A percentile compares a stretch with the other conserved stretches of the same genome.
Evolutionary conservation across 2,888 invertebrate species (phyloP).

Genomic region (Meganola albula): DNA sequence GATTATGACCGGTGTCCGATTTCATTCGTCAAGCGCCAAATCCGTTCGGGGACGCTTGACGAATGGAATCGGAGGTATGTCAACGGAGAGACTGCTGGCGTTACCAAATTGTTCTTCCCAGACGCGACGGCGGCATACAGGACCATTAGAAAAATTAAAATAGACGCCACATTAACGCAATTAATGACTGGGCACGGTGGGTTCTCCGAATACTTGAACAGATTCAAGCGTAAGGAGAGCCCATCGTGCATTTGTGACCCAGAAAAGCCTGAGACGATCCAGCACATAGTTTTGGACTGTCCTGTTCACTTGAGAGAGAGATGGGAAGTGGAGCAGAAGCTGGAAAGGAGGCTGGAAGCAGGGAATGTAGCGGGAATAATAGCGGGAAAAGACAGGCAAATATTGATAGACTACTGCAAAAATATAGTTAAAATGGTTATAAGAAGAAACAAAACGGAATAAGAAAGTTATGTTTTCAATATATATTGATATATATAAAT

Average conservation of each 20-base stretch:
- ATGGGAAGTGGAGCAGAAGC: background rate
- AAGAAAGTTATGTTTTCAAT: background rate
- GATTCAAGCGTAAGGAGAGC: constrained; percentile 13
- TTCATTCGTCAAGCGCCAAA: constrained; percentile 12
- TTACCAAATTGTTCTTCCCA: constrained; percentile 16
- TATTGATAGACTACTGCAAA: too few relatives aligned
- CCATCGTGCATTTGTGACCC: constrained; percentile 18
- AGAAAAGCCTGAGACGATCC: background rate
- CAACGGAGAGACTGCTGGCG: constrained; percentile 7
- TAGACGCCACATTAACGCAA: background rate
- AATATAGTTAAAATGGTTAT: background rate
- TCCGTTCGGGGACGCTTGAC: constrained; percentile 9
- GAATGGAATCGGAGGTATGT: constrained; percentile 8
- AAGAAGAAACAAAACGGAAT: background rate
- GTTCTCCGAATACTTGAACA: constrained; percentile 13
- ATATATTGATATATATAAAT: too few relatives aligned
- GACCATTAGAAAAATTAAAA: background rate
- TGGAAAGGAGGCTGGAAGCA: too few relatives aligned
- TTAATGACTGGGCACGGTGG: constrained; percentile 14
- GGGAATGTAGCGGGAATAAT: too few relatives aligned
- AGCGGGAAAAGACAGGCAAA: background rate
- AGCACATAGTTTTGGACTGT: constrained; percentile 8
- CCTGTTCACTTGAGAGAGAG: background rate
- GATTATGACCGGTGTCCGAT: constrained; percentile 7
- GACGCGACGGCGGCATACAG: constrained; percentile 3